Percentiles rank a stretch among this genome's conserved stretches.
phyloP scores from a whole-genome alignment of 2,113 vertebrate species.

The Cettia cetti region DNA sequence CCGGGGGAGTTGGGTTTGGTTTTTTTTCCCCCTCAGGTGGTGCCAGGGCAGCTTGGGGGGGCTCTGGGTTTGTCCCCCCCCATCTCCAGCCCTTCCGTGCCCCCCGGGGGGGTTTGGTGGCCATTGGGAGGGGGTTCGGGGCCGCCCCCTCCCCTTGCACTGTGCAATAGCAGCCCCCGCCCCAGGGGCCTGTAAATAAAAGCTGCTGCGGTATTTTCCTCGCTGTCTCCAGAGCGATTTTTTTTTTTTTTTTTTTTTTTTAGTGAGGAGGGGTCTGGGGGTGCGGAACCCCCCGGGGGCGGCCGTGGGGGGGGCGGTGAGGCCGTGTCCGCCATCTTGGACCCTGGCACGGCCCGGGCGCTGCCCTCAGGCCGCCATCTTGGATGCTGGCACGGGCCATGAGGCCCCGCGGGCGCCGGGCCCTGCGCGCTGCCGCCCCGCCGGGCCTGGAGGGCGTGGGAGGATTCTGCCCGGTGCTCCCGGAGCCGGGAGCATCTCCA shows the following conservation, averaged over 20 bases:
- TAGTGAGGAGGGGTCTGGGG: background rate
- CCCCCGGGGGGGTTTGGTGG: background rate
- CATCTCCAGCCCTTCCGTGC: background rate
- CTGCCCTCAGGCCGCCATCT: background rate
- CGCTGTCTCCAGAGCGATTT: background rate
- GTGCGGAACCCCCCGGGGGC: background rate
- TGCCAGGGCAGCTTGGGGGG: background rate
- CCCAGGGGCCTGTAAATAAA: background rate
- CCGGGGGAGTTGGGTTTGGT: too few relatives aligned
- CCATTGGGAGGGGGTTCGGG: background rate
- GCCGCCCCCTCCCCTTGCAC: background rate
- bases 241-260: too few relatives aligned
- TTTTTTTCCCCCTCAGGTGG: background rate
- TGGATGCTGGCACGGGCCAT: background rate
- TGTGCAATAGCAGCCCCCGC: background rate
- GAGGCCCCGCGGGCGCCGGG: background rate
- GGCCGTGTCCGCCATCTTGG: background rate
- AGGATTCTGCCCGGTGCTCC: accelerated
- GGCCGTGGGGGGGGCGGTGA: background rate
- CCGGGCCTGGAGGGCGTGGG: accelerated
- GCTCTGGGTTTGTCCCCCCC: background rate
- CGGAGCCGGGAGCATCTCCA: accelerated
- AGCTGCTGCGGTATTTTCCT: background rate
- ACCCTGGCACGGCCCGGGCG: background rate
- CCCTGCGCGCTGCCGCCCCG: background rate